Evolutionary conservation across 2,797 vertebrate genomes (phyloP).

Genomic region (Leptatherina wallacei): DNA sequence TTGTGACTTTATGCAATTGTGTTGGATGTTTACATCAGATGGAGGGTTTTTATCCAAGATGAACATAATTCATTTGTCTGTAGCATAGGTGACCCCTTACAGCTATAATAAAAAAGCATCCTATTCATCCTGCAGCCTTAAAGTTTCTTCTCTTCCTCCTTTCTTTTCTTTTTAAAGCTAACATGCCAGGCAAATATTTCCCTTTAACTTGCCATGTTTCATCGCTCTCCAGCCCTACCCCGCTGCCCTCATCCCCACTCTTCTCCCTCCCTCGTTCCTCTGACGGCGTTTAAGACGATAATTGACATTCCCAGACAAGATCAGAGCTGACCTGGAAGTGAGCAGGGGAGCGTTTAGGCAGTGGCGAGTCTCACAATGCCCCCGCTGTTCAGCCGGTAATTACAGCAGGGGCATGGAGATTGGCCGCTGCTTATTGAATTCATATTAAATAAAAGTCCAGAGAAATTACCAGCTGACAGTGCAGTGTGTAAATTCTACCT

Average conservation of each 20-base stretch:
- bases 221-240: slow-evolving; percentile 14
- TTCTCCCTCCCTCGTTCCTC: slow-evolving; percentile 37
- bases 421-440: slow-evolving; percentile 79
- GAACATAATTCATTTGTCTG: background rate
- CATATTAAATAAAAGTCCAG: slow-evolving; percentile 79
- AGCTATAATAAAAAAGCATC: slow-evolving; percentile 32
- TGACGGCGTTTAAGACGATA: slow-evolving; percentile 72
- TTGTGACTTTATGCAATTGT: background rate
- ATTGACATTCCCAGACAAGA: slow-evolving; percentile 85
- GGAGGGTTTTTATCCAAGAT: slow-evolving; percentile 8
- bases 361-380: slow-evolving; percentile 68
- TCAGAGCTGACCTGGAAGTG: slow-evolving; percentile 77
- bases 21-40: background rate
- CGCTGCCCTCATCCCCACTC: background rate
- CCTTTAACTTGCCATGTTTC: slow-evolving; percentile 43
- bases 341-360: slow-evolving; percentile 73
- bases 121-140: slow-evolving; percentile 51
- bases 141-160: slow-evolving; percentile 23
- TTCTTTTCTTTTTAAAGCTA: slow-evolving; percentile 48
- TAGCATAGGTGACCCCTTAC: slow-evolving; percentile 15
- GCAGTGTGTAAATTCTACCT: slow-evolving; percentile 32
- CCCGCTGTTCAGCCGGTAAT: slow-evolving; percentile 80
- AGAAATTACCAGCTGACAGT: slow-evolving; percentile 43
- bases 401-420: slow-evolving; percentile 76
- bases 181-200: slow-evolving; percentile 55